Conservation (phyloP, 2,113 vertebrate genomes). For the Brachionichthys hirsutus region DNA sequence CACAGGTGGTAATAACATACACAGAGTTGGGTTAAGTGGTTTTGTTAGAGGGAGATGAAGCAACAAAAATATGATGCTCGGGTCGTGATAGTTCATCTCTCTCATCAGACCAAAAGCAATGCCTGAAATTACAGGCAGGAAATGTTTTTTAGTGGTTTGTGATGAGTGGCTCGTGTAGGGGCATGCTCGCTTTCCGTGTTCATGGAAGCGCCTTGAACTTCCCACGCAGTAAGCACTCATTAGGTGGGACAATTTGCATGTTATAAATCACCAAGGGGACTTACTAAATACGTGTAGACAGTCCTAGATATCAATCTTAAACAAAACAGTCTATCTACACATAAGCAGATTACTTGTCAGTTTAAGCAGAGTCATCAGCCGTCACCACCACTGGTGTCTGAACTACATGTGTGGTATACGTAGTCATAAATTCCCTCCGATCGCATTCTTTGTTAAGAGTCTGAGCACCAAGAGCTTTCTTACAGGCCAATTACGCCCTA, state of each 20-base stretch:
- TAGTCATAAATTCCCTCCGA: too few relatives aligned
- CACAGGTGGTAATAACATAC: slow-evolving; percentile 16
- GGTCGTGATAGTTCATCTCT: slow-evolving; percentile 24
- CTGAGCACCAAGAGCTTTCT: too few relatives aligned
- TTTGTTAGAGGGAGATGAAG: neutral
- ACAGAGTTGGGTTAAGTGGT: neutral
- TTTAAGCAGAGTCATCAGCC: too few relatives aligned
- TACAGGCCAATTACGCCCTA: too few relatives aligned
- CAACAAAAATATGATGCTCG: neutral
- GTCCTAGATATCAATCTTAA: neutral
- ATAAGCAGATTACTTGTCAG: too few relatives aligned
- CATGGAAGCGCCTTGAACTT: slow-evolving; percentile 12
- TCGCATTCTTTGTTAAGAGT: too few relatives aligned
- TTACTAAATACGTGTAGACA: neutral
- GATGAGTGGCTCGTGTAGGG: slow-evolving; percentile 39
- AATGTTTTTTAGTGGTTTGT: slow-evolving; percentile 39
- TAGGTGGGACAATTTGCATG: slow-evolving; percentile 13
- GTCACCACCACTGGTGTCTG: too few relatives aligned
- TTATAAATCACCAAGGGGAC: slow-evolving; percentile 6
- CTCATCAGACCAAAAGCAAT: slow-evolving; percentile 8
- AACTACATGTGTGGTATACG: too few relatives aligned
- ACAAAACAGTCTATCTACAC: neutral
- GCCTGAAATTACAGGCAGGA: slow-evolving; percentile 29
- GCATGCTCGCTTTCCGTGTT: slow-evolving; percentile 39
- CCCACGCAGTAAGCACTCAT: slow-evolving; percentile 24